A percentile compares a stretch with the other conserved stretches of the same genome.
Evolutionary conservation across 2,888 invertebrate species (phyloP).

Genomic region (Chironomus riparius): DNA sequence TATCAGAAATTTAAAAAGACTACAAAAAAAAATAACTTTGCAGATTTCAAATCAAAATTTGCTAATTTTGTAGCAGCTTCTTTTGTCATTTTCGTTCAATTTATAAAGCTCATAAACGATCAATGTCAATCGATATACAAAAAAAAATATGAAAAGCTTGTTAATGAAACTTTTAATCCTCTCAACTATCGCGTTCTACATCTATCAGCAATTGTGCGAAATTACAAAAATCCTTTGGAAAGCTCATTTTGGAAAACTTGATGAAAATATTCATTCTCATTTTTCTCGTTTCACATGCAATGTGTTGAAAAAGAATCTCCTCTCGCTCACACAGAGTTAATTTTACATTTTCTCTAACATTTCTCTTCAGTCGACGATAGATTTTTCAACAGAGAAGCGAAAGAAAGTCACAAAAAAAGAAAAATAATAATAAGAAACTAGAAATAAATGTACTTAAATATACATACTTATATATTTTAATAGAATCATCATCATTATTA

Average conservation of each 20-base stretch:
- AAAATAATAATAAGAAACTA: background rate
- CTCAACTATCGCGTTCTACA: too few species aligned
- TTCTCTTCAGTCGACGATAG: constrained; percentile 17
- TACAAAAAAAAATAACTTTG: too few species aligned
- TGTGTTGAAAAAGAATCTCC: background rate
- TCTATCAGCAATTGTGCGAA: background rate
- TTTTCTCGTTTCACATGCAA: background rate
- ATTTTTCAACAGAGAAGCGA: constrained; percentile 5
- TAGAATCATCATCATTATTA: too few species aligned
- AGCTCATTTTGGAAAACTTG: constrained; percentile 17
- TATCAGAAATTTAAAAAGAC: too few species aligned
- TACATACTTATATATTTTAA: background rate
- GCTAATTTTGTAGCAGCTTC: too few species aligned
- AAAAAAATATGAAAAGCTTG: too few species aligned
- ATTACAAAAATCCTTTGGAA: background rate
- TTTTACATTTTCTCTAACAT: background rate
- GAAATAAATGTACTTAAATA: background rate
- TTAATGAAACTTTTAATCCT: too few species aligned
- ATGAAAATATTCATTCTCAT: background rate
- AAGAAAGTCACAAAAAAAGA: background rate
- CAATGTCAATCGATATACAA: too few species aligned
- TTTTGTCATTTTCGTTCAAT: too few species aligned
- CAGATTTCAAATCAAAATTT: too few species aligned
- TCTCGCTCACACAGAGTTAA: background rate
- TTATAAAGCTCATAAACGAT: too few species aligned